Evolutionary conservation across 64 coral and sea anemone species (phyloP).

Genomic region (Platygyra sinensis): DNA sequence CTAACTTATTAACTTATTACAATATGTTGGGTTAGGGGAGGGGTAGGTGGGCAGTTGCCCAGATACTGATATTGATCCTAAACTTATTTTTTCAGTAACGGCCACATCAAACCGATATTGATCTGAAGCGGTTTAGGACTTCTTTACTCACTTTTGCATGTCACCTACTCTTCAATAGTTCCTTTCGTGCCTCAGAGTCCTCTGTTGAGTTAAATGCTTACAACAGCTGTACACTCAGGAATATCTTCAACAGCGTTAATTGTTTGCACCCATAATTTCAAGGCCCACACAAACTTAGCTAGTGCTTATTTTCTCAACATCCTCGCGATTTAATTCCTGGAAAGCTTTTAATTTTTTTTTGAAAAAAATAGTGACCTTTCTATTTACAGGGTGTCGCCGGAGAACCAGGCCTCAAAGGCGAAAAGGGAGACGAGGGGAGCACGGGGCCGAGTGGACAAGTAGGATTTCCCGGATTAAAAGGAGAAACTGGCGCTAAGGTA

Average conservation of each 20-base stretch:
- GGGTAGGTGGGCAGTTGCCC: too few relatives aligned
- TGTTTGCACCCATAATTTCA: too few relatives aligned
- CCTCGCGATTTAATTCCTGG: neutral
- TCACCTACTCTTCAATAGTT: too few relatives aligned
- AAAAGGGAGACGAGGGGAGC: neutral
- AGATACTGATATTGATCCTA: too few relatives aligned
- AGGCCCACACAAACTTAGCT: too few relatives aligned
- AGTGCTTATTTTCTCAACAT: neutral
- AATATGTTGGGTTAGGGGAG: too few relatives aligned
- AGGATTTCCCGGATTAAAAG: constrained; percentile 6
- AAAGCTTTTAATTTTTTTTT: neutral
- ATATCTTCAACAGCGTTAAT: too few relatives aligned
- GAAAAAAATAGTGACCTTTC: neutral
- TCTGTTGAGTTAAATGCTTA: too few relatives aligned
- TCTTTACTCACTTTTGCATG: too few relatives aligned
- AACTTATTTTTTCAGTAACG: neutral
- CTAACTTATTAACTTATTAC: too few relatives aligned
- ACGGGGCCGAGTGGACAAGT: neutral
- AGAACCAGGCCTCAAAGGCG: constrained; percentile 10
- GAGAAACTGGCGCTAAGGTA: constrained; percentile 8
- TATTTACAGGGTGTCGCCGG: neutral
- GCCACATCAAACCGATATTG: neutral
- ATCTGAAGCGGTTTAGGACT: neutral
- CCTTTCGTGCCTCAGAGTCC: too few relatives aligned
- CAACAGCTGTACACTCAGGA: too few relatives aligned